Base-by-base conservation (phyloP, 1,140 invertebrate species). In the Orchesella cincta region DNA sequence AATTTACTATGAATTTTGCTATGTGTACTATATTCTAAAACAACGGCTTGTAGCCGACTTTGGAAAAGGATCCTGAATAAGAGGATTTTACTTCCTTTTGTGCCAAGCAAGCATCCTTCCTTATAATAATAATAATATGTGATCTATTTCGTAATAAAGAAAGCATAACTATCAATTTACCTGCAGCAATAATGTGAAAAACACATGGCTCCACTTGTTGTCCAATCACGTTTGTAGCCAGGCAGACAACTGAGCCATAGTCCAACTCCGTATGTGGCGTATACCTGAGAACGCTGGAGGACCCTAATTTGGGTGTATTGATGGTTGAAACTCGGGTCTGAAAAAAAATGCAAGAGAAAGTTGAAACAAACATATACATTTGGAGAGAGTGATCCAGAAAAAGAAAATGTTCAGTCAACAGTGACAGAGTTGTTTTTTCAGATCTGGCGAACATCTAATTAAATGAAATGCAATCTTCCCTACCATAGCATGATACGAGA, bases 231-330 rank as follows among this genome's bases (percentile, higher is more conserved):
- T 93, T 92, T 76, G 87, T 89, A 1, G 90, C 89, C 83, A 88
- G 89, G 82, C 91, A 93, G 2, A 90, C 86, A 5, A 92, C 86
- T 0, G 89, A 90, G 18, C 92, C 92, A 79, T 92, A 93, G 84
- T 93, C 91, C 78, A 89, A 86, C 83, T 94, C 92, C 0, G 89
- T 91, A 28, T 92, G 89, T 1, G 94, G 94, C 0, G 89, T 91
- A 84, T 93, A 95, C 2, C 90, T 91, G 35, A 95, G 87, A 0
- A 91, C 89, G 34, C 93, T 94, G 51, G 81, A 81, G 46, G 81
- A 79, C 36, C 79, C 75, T 35, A 78, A 36, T 52, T 83, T 82
- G 16, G 80, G 76, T 29, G 79, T n/a, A n/a, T n/a, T n/a, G n/a
- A n/a, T n/a, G n/a, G n/a, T 74, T 88, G 88, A 75, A 90, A 67